Evolutionary conservation across 2,797 vertebrate genomes (phyloP), one percentile per base, ranked within the genome.

Genomic region (Esox masquinongy): DNA sequence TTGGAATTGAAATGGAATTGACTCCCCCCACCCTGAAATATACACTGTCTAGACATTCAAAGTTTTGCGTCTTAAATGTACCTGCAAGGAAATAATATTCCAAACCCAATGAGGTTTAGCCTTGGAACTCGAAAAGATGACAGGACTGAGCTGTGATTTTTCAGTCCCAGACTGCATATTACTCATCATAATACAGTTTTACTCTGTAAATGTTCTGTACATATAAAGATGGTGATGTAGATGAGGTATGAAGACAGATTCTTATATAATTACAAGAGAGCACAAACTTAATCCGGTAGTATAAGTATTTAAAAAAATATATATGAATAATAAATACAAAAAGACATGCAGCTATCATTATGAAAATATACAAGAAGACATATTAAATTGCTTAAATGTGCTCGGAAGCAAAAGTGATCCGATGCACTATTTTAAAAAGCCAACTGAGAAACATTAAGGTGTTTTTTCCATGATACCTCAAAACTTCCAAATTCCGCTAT

Each of bases 221-320:
- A 39, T 4, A 39, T 39, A 39, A 39, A 0, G 56, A 68, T 76
- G 77, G 15, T 26, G 53, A 72, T 29, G 72, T 43, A 6, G n/a
- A 56, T 56, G 43, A 78, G 69, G 70, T 79, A 74, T 81, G 51
- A 77, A 69, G 50, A 67, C 72, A 82, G 64, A 49, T 24, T 61
- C n/a, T 59, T 73, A 68, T 17, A 76, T 11, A 2, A 34, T 66
- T 31, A 34, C 63, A 66, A 34, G 15, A 17, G 0, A 6, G 63
- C 63, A 31, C 56, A 59, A 59, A n/a, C n/a, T 12, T 61, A 3
- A 61, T 26, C 4, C 22, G 11, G n/a, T 61, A 1, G 24, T 2
- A 61, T 12, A 66, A 2, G 3, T 22, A n/a, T 59, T 3, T n/a
- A 47, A 19, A n/a, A n/a, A 56, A 7, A 7, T 56, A 59, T 24